phyloP scores from a whole-genome alignment of 2,888 invertebrate species.

The Ophion ventricosus region DNA sequence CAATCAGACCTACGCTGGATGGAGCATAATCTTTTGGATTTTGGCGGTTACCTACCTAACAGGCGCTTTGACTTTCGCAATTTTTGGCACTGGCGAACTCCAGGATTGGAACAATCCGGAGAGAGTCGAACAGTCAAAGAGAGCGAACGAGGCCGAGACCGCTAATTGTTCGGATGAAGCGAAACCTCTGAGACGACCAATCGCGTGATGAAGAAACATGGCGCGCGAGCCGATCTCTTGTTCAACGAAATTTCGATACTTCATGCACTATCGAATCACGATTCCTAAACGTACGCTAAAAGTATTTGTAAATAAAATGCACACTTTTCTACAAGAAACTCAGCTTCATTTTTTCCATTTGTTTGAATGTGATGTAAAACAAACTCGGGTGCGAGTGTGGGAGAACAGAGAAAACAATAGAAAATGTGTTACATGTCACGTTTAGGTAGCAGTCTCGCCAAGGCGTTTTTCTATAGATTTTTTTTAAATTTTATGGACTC shows the following conservation, averaged over 20 bases:
- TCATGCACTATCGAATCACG: constrained; percentile 11
- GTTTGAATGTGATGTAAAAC: background rate
- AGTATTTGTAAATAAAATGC: constrained; percentile 63
- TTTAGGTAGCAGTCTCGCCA: no score
- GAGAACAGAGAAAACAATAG: no score
- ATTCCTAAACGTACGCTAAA: constrained; percentile 36
- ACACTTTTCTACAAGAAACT: constrained; percentile 40
- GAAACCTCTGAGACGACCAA: constrained; percentile 80
- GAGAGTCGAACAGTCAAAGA: constrained; percentile 9
- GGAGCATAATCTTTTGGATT: constrained; percentile 93
- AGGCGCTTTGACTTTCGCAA: constrained; percentile 87
- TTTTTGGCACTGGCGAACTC: constrained; percentile 88
- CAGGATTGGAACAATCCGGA: constrained; percentile 84
- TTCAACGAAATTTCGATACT: constrained; percentile 25
- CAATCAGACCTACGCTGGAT: constrained; percentile 89
- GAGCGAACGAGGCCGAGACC: constrained; percentile 43
- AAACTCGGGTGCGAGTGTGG: background rate
- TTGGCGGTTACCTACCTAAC: constrained; percentile 88
- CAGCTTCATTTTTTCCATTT: background rate
- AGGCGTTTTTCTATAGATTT: no score
- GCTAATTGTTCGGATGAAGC: constrained; percentile 80
- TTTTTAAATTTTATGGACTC: no score
- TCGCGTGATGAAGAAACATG: constrained; percentile 78
- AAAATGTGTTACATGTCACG: no score
- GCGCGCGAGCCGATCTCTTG: background rate